Evolutionary conservation across 2,888 invertebrate species (phyloP), one percentile per base, ranked within the genome.

Genomic region (Dinocampus coccinellae): DNA sequence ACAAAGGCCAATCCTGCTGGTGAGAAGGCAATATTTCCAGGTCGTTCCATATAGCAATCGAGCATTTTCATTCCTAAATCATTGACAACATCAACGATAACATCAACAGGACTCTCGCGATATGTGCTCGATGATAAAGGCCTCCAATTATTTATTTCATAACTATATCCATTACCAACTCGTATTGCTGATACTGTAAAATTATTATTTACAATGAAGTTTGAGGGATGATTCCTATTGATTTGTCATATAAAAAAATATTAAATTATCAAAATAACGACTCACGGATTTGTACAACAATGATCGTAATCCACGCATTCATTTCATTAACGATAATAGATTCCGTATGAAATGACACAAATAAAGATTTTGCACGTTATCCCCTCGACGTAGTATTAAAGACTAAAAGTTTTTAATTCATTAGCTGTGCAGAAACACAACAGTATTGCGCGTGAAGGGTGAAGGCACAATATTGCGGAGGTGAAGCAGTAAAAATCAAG

Each of bases 1-100:
- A 95, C 94, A 79, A 95, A 95, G 82, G 93, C 92, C 72, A 94
- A 89, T 2, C 95, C 95, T 76, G 95, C 94, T 10, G 95, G 95
- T 0, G 95, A 95, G 83, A 95, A 93, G 3, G 95, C 95, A 68
- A 95, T 93, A 86, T 95, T 96, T 63, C 87, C 87, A 16, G 22
- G 42, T 39, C 77, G 74, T 4, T 78, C 76, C 13, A 79, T 73
- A 72, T 86, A 85, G 67, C 84, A 83, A 69, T 85, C 84, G 10
- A 87, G 81, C 13, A 85, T 82, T 77, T 88, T 87, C 79, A 90
- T 89, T 80, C 90, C 90, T 62, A 95, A 89, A 83, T 92, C 92
- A 85, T 95, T 95, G 55, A 94, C 92, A 47, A 93, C 91, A 83
- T 95, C 95, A 70, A 94, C 93, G 93, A 95, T 94, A 72, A 92